These are phyloP conservation scores for Kryptolebias marmoratus DNA, from an alignment of 2,113 vertebrate species.

Conservation along the genomic window DNA sequence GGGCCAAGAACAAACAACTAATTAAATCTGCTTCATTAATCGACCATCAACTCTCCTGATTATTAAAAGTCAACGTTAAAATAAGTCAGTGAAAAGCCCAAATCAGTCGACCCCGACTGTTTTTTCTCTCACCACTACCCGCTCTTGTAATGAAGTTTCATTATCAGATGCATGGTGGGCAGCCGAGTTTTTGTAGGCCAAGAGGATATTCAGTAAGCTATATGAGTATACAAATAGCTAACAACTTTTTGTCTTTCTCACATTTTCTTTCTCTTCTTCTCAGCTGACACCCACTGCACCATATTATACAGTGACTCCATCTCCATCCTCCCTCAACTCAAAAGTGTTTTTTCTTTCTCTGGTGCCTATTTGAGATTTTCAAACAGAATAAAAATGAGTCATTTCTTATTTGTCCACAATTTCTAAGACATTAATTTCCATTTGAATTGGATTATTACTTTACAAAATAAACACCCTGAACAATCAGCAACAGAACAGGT, in stretches of 20 bases:
- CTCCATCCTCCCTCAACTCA: conserved; percentile 13
- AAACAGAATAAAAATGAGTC: conserved; percentile 8
- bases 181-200: conserved; percentile 54
- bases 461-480: conserved; percentile 14
- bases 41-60: too few species aligned
- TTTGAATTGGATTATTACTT: conserved; percentile 3
- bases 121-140: too few species aligned
- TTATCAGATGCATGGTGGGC: conserved; percentile 72
- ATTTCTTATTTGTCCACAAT: neutral
- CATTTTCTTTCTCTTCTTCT: conserved; percentile 38
- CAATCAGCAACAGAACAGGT: neutral
- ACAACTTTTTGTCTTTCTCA: conserved; percentile 54
- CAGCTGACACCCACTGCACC: conserved; percentile 40
- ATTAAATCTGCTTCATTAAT: too few species aligned
- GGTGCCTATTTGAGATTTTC: neutral
- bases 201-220: conserved; percentile 58
- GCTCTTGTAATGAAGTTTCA: conserved; percentile 72
- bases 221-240: conserved; percentile 59
- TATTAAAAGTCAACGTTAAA: too few species aligned
- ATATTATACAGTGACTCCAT: conserved; percentile 3
- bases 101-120: too few species aligned
- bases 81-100: too few species aligned
- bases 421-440: conserved; percentile 5
- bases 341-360: conserved; percentile 1
- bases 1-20: neutral